Evolutionary conservation across 2,113 vertebrate species (phyloP).

Genomic region (Phasianus colchicus): DNA sequence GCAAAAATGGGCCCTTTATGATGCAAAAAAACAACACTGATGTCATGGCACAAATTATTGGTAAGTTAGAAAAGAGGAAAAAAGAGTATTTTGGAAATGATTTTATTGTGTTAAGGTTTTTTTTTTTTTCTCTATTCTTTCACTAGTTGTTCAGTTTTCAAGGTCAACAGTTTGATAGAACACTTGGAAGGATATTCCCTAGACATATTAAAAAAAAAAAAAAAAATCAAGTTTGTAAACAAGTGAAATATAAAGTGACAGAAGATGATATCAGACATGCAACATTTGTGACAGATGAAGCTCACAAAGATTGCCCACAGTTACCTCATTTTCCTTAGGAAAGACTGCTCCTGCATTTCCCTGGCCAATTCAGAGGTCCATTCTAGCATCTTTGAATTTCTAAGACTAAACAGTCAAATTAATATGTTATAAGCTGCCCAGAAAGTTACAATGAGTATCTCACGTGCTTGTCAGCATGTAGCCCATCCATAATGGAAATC

Average conservation of each 20-base stretch:
- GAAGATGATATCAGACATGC: constrained; percentile 47
- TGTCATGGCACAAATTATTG: background rate
- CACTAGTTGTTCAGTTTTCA: constrained; percentile 42
- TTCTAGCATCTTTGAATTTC: constrained; percentile 31
- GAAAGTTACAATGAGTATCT: background rate
- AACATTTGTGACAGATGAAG: constrained; percentile 65
- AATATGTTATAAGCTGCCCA: background rate
- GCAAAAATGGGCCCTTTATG: background rate
- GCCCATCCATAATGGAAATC: background rate
- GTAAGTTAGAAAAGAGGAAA: background rate
- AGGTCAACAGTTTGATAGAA: constrained; percentile 43
- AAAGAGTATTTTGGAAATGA: background rate
- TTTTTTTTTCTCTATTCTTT: background rate
- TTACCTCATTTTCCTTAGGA: constrained; percentile 1
- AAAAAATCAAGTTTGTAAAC: constrained; percentile 43
- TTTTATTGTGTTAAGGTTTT: background rate
- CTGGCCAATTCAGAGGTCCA: constrained; percentile 24
- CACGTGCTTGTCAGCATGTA: background rate
- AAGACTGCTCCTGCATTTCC: constrained; percentile 27
- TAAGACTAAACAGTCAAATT: background rate
- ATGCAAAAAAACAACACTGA: background rate
- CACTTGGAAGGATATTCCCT: constrained; percentile 52
- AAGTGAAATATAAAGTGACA: constrained; percentile 69
- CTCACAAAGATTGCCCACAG: constrained; percentile 56
- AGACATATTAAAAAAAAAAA: background rate